Evolutionary conservation across 2,113 vertebrate species (phyloP), one percentile per base, ranked within the genome.

Genomic region (Candoia aspera): DNA sequence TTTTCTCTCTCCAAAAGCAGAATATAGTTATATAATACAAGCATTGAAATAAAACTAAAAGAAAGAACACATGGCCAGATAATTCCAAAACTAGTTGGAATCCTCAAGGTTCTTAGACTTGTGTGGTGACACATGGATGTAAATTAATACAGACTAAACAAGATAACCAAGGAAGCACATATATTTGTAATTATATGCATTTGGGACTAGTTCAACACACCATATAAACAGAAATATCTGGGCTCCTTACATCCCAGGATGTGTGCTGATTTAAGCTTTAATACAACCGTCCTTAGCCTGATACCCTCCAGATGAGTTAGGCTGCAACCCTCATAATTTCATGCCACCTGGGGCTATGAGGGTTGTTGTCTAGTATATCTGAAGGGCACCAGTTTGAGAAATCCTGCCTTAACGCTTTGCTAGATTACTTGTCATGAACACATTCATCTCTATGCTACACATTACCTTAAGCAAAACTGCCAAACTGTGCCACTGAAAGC

Each of bases 391-490:
- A 21, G 15, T 79, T 37, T 79, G 17, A 37, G 33, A 79, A 79
- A 79, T 6, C 64, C 37, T 79, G 73, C 21, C 29, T 88, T 83
- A 57, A 15, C 6, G 29, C 89, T 94, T 90, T 92, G 84, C 64
- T 92, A 90, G 1, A 21, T 58, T 94, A 88, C 10, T 13, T 84
- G 87, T 87, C 94, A 91, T 84, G 84, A 37, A 85, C 58, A 17
- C 54, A 93, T 23, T 94, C 93, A 57, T 46, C 33, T 90, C 57
- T 21, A 10, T 92, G 4, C 24, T 92, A 90, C 57, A 13, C 24
- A 54, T 79, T 79, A 49, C 15, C 60, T 92, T 91, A 90, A 91
- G 29, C 17, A 85, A 88, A 92, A 58, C 17, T 85, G 87, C 86
- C 58, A 90, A 23, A n/a, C 17, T 33, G 6, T 57, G 26, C n/a